These are phyloP conservation scores for Eupithecia inturbata DNA, from an alignment of 2,888 invertebrate genomes.

Conservation along the genomic window DNA sequence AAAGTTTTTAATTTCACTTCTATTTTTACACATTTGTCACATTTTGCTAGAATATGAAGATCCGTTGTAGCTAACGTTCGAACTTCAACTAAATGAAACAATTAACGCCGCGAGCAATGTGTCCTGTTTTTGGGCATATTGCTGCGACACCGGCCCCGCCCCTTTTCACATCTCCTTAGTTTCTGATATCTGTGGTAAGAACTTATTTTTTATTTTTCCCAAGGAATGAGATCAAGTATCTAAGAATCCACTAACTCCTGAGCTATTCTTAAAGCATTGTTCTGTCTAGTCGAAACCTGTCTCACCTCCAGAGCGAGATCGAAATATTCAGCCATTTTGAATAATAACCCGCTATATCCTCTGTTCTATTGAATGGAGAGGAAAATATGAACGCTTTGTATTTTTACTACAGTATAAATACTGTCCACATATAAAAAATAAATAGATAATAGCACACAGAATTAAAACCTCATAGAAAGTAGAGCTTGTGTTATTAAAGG, in stretches of 20 bases:
- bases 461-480: background rate
- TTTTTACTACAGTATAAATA: background rate
- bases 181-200: too few relatives aligned
- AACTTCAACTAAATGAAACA: too few relatives aligned
- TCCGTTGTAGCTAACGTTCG: too few relatives aligned
- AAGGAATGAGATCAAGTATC: background rate
- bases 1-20: too few relatives aligned
- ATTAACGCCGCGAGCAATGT: too few relatives aligned
- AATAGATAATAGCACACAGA: background rate
- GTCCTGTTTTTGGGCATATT: too few relatives aligned
- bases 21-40: too few relatives aligned
- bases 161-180: too few relatives aligned
- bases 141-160: too few relatives aligned
- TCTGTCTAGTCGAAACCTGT: conserved; percentile 29
- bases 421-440: background rate
- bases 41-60: too few relatives aligned
- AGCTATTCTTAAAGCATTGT: conserved; percentile 34
- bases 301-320: conserved; percentile 27
- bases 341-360: conserved; percentile 7
- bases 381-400: background rate
- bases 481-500: background rate
- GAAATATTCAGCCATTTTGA: conserved; percentile 32
- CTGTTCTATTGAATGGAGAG: background rate
- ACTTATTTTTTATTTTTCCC: background rate
- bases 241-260: conserved; percentile 14